These are phyloP conservation scores for Ivindomyrus marchei DNA, from an alignment of 2,113 vertebrate genomes.

Conservation along the genomic window DNA sequence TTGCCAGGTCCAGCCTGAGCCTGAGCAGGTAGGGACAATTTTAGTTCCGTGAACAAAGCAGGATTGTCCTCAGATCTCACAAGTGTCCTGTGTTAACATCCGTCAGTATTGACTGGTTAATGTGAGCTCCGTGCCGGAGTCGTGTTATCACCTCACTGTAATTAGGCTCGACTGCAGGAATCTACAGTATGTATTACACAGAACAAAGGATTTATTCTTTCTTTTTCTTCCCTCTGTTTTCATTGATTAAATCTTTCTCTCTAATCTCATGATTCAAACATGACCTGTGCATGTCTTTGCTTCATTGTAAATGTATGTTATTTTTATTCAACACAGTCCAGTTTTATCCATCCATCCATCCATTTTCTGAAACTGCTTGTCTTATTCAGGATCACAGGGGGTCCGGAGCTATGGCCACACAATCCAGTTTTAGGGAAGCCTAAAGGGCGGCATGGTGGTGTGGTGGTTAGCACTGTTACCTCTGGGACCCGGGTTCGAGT, in stretches of 20 bases:
- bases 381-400: not conserved
- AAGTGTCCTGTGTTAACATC: not conserved
- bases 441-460: too few relatives aligned
- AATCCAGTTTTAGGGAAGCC: not conserved
- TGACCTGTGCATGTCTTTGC: not conserved
- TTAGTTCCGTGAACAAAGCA: constrained; percentile 1
- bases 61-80: not conserved
- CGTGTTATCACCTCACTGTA: not conserved
- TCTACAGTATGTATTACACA: not conserved
- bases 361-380: not conserved
- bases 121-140: not conserved
- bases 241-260: not conserved
- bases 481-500: too few relatives aligned
- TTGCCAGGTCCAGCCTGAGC: not conserved
- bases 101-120: not conserved
- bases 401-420: not conserved
- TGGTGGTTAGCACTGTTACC: too few relatives aligned
- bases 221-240: not conserved
- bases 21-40: not conserved
- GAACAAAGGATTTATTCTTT: constrained; percentile 3
- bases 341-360: not conserved
- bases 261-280: not conserved
- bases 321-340: not conserved
- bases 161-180: not conserved
- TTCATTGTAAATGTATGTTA: not conserved